Percentiles rank a stretch among this genome's conserved stretches.
Evolutionary conservation across 2,888 invertebrate species (phyloP).

Genomic region (Acheta domesticus): DNA sequence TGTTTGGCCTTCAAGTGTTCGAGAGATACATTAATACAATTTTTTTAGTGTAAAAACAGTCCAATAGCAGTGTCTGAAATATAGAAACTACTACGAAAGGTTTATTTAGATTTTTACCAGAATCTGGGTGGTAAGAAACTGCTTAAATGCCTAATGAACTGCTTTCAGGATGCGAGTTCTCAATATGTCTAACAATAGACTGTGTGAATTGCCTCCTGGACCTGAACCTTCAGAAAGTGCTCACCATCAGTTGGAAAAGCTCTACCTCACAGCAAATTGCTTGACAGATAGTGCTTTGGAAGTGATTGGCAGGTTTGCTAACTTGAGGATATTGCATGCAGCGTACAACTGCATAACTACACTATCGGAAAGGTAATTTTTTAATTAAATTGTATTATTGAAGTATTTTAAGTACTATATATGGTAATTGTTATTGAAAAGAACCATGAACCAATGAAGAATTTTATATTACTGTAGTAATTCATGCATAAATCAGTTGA

Average conservation of each 20-base stretch:
- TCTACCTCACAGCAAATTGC: constrained; percentile 73
- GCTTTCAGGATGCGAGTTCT: constrained; percentile 58
- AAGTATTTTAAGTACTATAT: not conserved
- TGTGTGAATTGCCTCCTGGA: constrained; percentile 62
- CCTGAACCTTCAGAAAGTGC: constrained; percentile 48
- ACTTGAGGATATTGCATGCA: constrained; percentile 67
- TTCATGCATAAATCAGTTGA: not conserved
- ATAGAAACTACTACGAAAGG: too few relatives aligned
- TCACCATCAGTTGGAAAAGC: constrained; percentile 59
- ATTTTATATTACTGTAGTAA: not conserved
- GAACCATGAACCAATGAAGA: too few relatives aligned
- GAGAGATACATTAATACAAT: too few relatives aligned
- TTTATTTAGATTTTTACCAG: too few relatives aligned
- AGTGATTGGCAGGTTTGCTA: constrained; percentile 61
- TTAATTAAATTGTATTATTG: not conserved
- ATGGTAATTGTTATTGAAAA: not conserved
- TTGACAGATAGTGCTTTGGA: constrained; percentile 66
- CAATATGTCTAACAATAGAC: constrained; percentile 75
- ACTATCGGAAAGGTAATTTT: constrained; percentile 60
- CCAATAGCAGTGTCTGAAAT: too few relatives aligned
- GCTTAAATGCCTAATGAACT: too few relatives aligned
- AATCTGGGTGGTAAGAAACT: too few relatives aligned
- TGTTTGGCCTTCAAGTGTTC: too few relatives aligned
- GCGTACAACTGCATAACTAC: constrained; percentile 74
- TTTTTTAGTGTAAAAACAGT: too few relatives aligned